Conservation (phyloP, 2,797 vertebrate species). For the Kryptolebias ocellatus region DNA sequence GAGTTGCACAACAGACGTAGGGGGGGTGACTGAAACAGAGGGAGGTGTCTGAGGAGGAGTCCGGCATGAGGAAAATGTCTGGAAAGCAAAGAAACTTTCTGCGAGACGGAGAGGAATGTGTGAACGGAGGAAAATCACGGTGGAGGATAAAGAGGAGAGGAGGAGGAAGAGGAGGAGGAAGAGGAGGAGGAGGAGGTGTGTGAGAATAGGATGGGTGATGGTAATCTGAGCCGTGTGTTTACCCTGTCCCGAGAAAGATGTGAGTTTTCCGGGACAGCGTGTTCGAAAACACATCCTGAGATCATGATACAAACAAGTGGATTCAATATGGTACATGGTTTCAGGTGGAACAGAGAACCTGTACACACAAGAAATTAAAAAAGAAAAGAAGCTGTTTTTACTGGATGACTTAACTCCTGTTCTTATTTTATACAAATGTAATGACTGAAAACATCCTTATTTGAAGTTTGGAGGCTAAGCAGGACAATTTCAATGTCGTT, state of each 20-base stretch:
- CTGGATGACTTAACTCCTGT: too few relatives aligned
- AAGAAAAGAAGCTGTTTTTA: too few relatives aligned
- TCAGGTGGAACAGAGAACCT: neutral
- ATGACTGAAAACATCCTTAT: too few relatives aligned
- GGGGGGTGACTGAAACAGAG: neutral
- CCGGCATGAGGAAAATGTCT: conserved; percentile 4
- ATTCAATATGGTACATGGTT: neutral
- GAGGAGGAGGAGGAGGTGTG: conserved; percentile 14
- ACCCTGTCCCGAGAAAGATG: conserved; percentile 57
- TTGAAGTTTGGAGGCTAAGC: too few relatives aligned
- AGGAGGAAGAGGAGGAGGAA: neutral
- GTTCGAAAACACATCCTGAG: conserved; percentile 46
- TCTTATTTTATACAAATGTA: too few relatives aligned
- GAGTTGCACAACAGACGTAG: conserved; percentile 33
- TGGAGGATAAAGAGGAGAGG: neutral
- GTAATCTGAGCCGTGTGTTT: conserved; percentile 79
- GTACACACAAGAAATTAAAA: conserved; percentile 9
- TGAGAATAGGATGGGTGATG: conserved; percentile 18
- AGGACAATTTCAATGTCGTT: too few relatives aligned
- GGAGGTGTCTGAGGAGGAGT: conserved; percentile 1
- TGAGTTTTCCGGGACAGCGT: conserved; percentile 63
- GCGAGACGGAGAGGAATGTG: conserved; percentile 51
- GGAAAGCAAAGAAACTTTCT: conserved; percentile 4
- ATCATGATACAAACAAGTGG: conserved; percentile 31
- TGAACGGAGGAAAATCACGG: conserved; percentile 23